These are phyloP conservation scores for Streptopelia turtur DNA, from an alignment of 2,797 vertebrate species.

Conservation along the genomic window DNA sequence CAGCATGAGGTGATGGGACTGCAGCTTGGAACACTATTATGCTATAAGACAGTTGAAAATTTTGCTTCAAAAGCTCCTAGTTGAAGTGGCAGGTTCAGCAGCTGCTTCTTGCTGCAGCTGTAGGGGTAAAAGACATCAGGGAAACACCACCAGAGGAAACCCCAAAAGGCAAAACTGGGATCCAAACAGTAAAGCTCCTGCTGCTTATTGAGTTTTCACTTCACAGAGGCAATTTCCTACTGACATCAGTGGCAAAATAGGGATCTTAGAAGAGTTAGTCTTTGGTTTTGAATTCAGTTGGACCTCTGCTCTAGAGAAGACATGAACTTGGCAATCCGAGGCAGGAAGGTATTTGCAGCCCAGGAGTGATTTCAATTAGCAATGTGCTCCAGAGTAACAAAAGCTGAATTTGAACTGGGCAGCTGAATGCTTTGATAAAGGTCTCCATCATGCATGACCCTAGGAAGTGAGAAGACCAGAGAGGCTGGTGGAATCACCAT, in stretches of 20 bases:
- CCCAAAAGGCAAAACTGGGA: neutral
- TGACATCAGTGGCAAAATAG: neutral
- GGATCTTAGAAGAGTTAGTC: neutral
- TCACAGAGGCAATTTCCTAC: neutral
- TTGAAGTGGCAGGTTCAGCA: neutral
- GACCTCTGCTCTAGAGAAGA: neutral
- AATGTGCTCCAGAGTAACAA: neutral
- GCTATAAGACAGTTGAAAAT: neutral
- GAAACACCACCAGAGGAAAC: neutral
- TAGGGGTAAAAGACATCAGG: neutral
- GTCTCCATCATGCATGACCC: fast-evolving
- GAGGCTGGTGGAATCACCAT: neutral
- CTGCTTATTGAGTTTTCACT: neutral
- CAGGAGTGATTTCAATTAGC: neutral
- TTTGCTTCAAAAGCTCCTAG: neutral
- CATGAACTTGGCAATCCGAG: neutral
- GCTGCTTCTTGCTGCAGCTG: neutral
- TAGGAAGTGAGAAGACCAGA: neutral
- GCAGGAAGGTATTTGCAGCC: neutral
- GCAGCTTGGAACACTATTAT: neutral
- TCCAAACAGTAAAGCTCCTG: neutral
- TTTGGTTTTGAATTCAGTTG: neutral
- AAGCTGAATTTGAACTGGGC: neutral
- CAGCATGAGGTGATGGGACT: constrained; percentile 7
- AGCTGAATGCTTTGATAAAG: neutral